Evolutionary conservation across 1,140 invertebrate genomes (phyloP).

Genomic region (Drosophila kanapiae): DNA sequence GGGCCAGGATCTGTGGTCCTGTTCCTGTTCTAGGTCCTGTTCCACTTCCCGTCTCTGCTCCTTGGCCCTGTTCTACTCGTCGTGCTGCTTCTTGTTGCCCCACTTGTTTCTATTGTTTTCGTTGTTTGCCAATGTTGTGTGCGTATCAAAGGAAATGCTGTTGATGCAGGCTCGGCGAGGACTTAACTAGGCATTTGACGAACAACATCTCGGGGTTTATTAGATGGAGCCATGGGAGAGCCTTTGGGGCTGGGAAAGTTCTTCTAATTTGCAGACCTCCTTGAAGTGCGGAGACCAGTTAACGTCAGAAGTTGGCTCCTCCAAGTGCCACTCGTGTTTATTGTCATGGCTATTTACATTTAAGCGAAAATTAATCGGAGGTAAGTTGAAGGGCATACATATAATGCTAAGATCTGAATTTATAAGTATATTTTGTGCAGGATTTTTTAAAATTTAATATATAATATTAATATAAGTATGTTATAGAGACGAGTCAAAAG

Average conservation of each 20-base stretch:
- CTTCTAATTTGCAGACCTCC: slow-evolving; percentile 2
- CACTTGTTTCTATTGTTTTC: slow-evolving; percentile 49
- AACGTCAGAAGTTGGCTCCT: background rate
- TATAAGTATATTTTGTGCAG: background rate
- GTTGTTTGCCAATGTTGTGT: slow-evolving; percentile 44
- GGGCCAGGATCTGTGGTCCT: slow-evolving; percentile 25
- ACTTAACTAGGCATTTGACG: slow-evolving; percentile 39
- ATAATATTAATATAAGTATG: no score
- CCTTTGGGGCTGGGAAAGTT: background rate
- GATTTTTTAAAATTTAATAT: no score
- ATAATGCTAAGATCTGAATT: no score
- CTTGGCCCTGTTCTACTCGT: background rate
- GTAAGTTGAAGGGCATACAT: no score
- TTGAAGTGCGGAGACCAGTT: background rate
- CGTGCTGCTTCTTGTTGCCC: slow-evolving; percentile 22
- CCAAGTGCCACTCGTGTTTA: background rate
- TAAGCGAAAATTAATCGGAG: background rate
- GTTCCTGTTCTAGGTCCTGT: slow-evolving; percentile 2
- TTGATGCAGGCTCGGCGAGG: slow-evolving; percentile 52
- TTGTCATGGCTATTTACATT: background rate
- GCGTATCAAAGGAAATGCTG: slow-evolving; percentile 51
- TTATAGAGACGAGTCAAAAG: no score
- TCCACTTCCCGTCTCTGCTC: background rate
- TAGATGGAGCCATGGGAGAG: background rate
- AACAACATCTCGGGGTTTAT: slow-evolving; percentile 39